phyloP scores from a whole-genome alignment of 2,113 vertebrate species.

The Istiophorus platypterus region DNA sequence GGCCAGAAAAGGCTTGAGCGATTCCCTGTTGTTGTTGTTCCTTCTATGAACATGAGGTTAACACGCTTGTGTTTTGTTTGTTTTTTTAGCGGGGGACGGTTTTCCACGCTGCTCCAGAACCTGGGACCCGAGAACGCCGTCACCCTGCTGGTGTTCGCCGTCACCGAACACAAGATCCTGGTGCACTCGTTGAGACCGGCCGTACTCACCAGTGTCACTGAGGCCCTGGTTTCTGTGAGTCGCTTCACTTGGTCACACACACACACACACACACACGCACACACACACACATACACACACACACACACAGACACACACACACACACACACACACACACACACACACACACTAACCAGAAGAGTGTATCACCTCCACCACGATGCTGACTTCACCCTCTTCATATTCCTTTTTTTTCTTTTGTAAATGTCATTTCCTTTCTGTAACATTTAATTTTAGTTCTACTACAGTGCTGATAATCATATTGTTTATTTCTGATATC shows the following conservation, averaged over 20 bases:
- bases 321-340: background rate
- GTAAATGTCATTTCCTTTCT: background rate
- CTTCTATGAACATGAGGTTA: background rate
- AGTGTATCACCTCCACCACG: too few species aligned
- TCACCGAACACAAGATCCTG: conserved; percentile 98
- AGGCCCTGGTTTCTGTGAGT: conserved; percentile 97
- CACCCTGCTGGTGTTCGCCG: conserved; percentile 94
- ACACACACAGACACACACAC: background rate
- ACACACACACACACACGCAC: background rate
- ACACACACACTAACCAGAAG: background rate
- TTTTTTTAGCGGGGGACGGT: conserved; percentile 90
- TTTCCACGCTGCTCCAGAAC: conserved; percentile 96
- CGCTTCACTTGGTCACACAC: background rate
- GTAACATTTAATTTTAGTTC: too few species aligned
- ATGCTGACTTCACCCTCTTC: too few species aligned
- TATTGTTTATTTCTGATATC: background rate
- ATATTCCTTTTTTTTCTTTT: too few species aligned
- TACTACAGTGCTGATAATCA: background rate
- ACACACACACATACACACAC: background rate
- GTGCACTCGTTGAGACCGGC: conserved; percentile 96
- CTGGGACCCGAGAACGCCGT: conserved; percentile 95
- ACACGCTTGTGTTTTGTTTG: background rate
- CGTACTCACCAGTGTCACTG: conserved; percentile 96
- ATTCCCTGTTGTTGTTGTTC: too few species aligned
- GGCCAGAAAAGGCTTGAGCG: background rate